These are phyloP conservation scores for Siniperca chuatsi DNA, from an alignment of 2,113 vertebrate species.

Conservation along the genomic window DNA sequence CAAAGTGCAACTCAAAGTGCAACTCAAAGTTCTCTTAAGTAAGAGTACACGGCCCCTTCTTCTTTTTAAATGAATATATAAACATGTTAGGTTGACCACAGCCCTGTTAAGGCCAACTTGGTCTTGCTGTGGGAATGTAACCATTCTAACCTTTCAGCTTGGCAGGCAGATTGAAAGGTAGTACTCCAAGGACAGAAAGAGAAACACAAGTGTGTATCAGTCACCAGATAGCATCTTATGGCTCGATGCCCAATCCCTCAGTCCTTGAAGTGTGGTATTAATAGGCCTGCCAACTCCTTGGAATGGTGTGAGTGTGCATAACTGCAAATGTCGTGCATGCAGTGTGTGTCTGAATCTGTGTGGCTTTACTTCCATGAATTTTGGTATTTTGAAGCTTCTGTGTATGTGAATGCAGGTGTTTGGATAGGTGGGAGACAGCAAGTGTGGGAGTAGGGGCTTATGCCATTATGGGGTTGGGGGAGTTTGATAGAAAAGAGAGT, in stretches of 20 bases:
- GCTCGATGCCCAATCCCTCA: constrained; percentile 70
- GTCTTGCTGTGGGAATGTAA: constrained; percentile 65
- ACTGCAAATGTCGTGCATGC: constrained; percentile 59
- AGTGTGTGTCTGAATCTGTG: constrained; percentile 25
- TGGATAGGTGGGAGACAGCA: background rate
- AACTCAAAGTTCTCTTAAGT: background rate
- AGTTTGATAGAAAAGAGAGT: constrained; percentile 4
- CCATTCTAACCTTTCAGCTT: constrained; percentile 72
- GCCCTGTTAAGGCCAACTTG: constrained; percentile 39
- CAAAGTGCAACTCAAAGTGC: background rate
- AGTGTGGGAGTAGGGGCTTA: background rate
- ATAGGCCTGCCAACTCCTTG: constrained; percentile 80
- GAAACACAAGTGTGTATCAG: constrained; percentile 76
- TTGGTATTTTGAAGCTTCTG: constrained; percentile 46
- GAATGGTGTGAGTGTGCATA: constrained; percentile 79
- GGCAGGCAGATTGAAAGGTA: constrained; percentile 71
- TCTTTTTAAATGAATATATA: constrained; percentile 36
- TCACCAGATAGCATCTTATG: constrained; percentile 81
- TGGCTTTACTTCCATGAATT: constrained; percentile 41
- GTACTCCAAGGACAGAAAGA: constrained; percentile 73
- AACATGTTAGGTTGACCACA: constrained; percentile 45
- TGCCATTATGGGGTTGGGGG: background rate
- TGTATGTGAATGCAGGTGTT: constrained; percentile 37
- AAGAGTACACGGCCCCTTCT: background rate
- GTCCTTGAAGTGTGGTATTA: constrained; percentile 81